phyloP scores from a whole-genome alignment of 2,888 invertebrate species.

The Cephus rjabovi region DNA sequence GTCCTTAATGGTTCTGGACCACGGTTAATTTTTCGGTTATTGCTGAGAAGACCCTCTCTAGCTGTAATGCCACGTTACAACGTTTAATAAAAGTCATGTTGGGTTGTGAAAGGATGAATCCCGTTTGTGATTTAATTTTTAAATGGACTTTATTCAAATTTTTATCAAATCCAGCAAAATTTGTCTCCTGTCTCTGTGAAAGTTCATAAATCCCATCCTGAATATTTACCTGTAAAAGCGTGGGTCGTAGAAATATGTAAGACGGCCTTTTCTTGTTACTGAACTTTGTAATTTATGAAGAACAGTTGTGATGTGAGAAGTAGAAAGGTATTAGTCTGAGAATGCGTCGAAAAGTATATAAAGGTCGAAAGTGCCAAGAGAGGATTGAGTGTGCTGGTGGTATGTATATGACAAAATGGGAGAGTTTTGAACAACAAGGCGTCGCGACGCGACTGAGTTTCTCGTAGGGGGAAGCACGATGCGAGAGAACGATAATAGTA shows the following conservation, averaged over 20 bases:
- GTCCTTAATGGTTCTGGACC: neutral
- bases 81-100: conserved; percentile 41
- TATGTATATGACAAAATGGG: neutral
- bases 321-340: neutral
- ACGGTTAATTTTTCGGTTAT: neutral
- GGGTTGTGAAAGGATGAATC: conserved; percentile 12
- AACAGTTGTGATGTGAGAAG: neutral
- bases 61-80: neutral
- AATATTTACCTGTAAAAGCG: neutral
- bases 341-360: neutral
- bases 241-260: neutral
- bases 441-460: neutral
- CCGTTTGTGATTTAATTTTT: neutral
- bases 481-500: neutral
- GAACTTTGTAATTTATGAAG: neutral
- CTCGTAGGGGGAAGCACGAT: neutral
- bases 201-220: neutral
- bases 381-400: neutral
- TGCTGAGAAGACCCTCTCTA: neutral
- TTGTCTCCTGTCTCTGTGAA: neutral
- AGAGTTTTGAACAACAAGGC: neutral
- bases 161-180: neutral
- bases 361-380: neutral
- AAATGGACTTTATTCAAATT: neutral
- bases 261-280: neutral